phyloP scores from a whole-genome alignment of 2,113 vertebrate species.

The Candoia aspera region DNA sequence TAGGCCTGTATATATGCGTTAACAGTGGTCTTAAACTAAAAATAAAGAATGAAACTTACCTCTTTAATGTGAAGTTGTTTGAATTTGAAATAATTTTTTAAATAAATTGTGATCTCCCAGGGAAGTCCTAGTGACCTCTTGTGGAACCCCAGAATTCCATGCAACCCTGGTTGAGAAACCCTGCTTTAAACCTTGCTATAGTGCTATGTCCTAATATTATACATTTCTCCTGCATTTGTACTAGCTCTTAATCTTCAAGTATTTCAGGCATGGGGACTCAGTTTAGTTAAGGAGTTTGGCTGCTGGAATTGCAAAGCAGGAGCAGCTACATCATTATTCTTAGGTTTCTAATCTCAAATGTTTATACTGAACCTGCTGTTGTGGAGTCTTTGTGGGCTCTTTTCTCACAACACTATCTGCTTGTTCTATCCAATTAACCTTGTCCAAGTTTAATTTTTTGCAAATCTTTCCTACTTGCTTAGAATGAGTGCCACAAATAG shows the following conservation, averaged over 20 bases:
- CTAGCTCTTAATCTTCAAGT: neutral
- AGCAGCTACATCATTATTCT: neutral
- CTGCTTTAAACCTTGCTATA: neutral
- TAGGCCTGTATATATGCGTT: too few relatives aligned
- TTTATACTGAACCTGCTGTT: neutral
- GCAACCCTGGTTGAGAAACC: neutral
- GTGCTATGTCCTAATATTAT: neutral
- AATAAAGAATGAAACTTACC: too few relatives aligned
- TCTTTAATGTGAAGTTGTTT: too few relatives aligned
- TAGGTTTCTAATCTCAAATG: neutral
- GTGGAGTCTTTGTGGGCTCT: neutral
- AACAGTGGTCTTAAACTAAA: too few relatives aligned
- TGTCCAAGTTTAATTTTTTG: neutral
- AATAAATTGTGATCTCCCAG: too few relatives aligned
- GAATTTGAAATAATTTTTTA: too few relatives aligned
- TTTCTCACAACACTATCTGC: neutral
- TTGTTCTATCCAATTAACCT: neutral
- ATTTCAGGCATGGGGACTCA: neutral
- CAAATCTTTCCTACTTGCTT: neutral
- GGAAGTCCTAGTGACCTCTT: too few relatives aligned
- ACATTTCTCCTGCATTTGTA: neutral
- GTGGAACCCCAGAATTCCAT: too few relatives aligned
- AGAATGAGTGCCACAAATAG: neutral
- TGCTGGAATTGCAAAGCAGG: neutral
- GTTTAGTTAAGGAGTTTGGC: neutral